A percentile compares a stretch with the other conserved stretches of the same genome.
Conservation (phyloP, 2,113 vertebrate species). For the Rhinolophus sinicus region DNA sequence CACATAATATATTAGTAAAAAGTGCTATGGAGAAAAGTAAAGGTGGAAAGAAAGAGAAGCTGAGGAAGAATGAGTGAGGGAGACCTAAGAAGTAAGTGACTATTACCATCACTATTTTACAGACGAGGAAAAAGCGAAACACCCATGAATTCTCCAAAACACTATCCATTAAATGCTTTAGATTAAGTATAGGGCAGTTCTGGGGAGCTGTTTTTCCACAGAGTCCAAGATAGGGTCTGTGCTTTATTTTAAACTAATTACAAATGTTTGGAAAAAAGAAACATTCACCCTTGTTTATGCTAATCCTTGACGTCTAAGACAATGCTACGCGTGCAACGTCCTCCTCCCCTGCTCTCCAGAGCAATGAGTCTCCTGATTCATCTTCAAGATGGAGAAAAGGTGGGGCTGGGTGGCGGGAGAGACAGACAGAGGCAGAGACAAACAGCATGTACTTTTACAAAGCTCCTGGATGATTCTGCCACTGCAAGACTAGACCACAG, state of each 20-base stretch:
- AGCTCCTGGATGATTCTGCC: neutral
- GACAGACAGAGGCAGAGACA: neutral
- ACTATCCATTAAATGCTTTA: neutral
- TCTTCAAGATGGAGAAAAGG: no score
- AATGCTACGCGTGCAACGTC: accelerated
- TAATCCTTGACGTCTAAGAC: neutral
- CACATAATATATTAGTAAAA: neutral
- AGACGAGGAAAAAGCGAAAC: neutral
- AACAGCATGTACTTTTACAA: neutral
- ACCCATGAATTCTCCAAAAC: neutral
- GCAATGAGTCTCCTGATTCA: neutral
- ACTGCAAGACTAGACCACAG: neutral
- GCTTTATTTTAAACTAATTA: neutral
- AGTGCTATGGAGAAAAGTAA: neutral
- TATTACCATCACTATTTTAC: neutral
- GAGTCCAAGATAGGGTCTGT: neutral
- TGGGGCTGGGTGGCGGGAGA: no score
- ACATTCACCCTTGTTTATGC: no score
- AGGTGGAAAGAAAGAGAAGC: neutral
- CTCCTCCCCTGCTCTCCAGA: neutral
- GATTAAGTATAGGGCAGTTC: neutral
- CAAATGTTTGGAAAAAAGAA: neutral
- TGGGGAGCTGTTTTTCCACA: neutral
- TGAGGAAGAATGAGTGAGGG: neutral
- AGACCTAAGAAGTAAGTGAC: neutral